Evolutionary conservation across 1,140 invertebrate species (phyloP).

Genomic region (Luehdorfia chinensis): DNA sequence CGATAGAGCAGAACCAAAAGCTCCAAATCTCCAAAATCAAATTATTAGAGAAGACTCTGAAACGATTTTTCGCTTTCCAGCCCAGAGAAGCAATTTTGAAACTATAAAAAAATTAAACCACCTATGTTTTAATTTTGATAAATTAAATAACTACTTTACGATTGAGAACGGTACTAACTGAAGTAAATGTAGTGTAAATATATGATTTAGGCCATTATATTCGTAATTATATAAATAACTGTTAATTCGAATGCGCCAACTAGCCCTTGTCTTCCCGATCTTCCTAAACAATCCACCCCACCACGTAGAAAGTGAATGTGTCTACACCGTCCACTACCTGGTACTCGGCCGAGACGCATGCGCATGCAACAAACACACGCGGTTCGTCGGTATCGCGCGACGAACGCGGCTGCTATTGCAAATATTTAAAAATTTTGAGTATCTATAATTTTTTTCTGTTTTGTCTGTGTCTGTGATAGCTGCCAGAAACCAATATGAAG

Average conservation of each 20-base stretch:
- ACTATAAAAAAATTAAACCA: too few relatives aligned
- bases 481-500: slow-evolving; percentile 3
- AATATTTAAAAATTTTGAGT: slow-evolving; percentile 4
- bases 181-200: too few relatives aligned
- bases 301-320: slow-evolving; percentile 41
- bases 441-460: not conserved
- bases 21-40: too few relatives aligned
- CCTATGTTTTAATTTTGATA: too few relatives aligned
- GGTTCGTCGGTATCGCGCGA: slow-evolving; percentile 28
- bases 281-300: slow-evolving; percentile 27
- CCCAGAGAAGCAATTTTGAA: too few relatives aligned
- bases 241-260: slow-evolving; percentile 28
- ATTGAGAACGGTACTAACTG: too few relatives aligned
- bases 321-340: slow-evolving; percentile 1
- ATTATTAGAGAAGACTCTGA: too few relatives aligned
- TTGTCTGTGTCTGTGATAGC: slow-evolving; percentile 7
- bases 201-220: too few relatives aligned
- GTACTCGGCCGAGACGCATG: slow-evolving; percentile 10
- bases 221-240: too few relatives aligned
- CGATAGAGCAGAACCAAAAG: too few relatives aligned
- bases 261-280: slow-evolving; percentile 28
- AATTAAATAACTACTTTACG: too few relatives aligned
- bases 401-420: slow-evolving; percentile 25
- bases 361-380: slow-evolving; percentile 25
- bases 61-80: too few relatives aligned